Conservation (phyloP, 2,113 vertebrate genomes). For the Laticauda laticaudata region DNA sequence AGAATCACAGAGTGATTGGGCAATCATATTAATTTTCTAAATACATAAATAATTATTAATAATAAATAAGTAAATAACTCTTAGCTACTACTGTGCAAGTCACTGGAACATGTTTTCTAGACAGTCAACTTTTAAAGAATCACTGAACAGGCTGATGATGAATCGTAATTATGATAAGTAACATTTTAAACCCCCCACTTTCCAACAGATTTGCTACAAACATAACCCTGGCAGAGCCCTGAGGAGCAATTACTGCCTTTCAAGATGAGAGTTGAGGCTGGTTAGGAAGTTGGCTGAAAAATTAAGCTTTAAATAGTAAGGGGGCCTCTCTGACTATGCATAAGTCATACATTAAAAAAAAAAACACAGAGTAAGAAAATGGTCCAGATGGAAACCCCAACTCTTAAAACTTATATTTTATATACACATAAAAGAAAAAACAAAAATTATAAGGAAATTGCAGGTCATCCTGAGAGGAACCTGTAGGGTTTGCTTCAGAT, state of each 20-base stretch:
- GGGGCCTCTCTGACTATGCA: constrained; percentile 45
- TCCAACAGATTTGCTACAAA: not conserved
- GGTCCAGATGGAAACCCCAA: not conserved
- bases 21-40: not conserved
- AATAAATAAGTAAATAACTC: not conserved
- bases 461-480: not conserved
- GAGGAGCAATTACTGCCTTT: not conserved
- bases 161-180: not conserved
- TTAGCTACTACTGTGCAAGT: not conserved
- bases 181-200: not conserved
- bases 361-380: not conserved
- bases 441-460: not conserved
- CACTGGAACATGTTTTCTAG: constrained; percentile 8
- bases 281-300: constrained; percentile 49
- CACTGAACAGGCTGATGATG: not conserved
- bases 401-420: not conserved
- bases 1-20: not conserved
- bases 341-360: not conserved
- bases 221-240: not conserved
- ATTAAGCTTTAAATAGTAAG: not conserved
- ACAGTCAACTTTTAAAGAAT: constrained; percentile 39
- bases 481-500: not conserved
- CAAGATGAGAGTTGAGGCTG: constrained; percentile 18
- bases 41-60: not conserved
- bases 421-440: not conserved